Percentiles rank a stretch among this genome's conserved stretches.
Evolutionary conservation across 2,113 vertebrate species (phyloP).

Genomic region (Willisornis vidua): DNA sequence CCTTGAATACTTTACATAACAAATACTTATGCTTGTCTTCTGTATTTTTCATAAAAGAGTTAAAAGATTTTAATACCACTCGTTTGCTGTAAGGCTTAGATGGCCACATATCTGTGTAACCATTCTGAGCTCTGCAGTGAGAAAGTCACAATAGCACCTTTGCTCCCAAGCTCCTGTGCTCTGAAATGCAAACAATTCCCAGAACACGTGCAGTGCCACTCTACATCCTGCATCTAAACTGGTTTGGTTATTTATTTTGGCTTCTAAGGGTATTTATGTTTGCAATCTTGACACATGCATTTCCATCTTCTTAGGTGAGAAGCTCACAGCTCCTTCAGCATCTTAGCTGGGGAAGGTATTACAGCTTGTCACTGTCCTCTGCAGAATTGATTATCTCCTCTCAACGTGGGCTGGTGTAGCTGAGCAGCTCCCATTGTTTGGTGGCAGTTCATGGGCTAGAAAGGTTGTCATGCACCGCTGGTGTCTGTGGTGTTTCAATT

Average conservation of each 20-base stretch:
- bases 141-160: not conserved
- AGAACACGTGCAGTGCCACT: not conserved
- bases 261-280: not conserved
- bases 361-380: not conserved
- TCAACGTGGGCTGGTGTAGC: not conserved
- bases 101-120: rapidly evolving
- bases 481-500: not conserved
- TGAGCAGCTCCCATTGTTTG: not conserved
- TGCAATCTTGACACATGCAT: not conserved
- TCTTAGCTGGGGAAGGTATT: not conserved
- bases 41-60: constrained; percentile 5
- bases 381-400: not conserved
- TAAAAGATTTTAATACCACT: not conserved
- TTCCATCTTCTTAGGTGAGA: not conserved
- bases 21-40: constrained; percentile 20
- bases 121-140: not conserved
- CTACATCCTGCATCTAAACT: no score
- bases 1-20: constrained; percentile 30
- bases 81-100: not conserved
- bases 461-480: not conserved
- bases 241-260: not conserved
- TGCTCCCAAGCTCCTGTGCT: not conserved
- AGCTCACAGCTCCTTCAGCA: not conserved
- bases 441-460: not conserved
- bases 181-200: not conserved